Evolutionary conservation across 2,888 invertebrate species (phyloP), one percentile per base, ranked within the genome.

Genomic region (Stenoptilia bipunctidactyla): DNA sequence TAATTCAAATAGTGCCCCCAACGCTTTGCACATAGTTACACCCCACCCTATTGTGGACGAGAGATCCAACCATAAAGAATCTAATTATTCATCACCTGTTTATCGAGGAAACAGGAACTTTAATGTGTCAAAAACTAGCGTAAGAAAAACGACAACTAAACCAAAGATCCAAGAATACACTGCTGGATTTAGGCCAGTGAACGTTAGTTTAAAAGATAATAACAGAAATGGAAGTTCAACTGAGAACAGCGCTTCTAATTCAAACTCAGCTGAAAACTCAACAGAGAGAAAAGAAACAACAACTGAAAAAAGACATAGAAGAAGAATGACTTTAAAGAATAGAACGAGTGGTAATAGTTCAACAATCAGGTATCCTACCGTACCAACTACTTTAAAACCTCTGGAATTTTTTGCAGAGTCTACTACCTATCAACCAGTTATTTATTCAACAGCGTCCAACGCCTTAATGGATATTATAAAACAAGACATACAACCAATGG

Each of bases 21-120:
- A 58, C 39, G 53, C 53, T 15, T 40, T 80, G 6, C 67, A 73
- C 52, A 60, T 74, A 12, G 53, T 82, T 1, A 79, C 79, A 1
- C 72, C 82, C 1, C 64, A 62, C 37, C 68, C 79, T 6, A 40
- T 67, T 1, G 54, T 79, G 15, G 77, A 80, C 39, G 80, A 77
- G 44, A 71, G 82, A 51, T 64, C 61, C 39, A 68, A 61, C 34
- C 57, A 66, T 6, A 66, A 56, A 37, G 59, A 60, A 27, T 50
- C 58, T 1, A 64, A 68, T 12, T 60, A 61, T 44, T 51, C 63
- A 1, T 51, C 76, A 8, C 80, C 80, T 2, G 63, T 82, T 0
- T 82, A 82, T 37, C 60, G 76, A 51, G 72, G 67, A 12, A 73
- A 60, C 25, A 70, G 80, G 56, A 70, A 75, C 15, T 55, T 58